Conservation (phyloP, 2,113 vertebrate species). For the Ptyas mucosa region DNA sequence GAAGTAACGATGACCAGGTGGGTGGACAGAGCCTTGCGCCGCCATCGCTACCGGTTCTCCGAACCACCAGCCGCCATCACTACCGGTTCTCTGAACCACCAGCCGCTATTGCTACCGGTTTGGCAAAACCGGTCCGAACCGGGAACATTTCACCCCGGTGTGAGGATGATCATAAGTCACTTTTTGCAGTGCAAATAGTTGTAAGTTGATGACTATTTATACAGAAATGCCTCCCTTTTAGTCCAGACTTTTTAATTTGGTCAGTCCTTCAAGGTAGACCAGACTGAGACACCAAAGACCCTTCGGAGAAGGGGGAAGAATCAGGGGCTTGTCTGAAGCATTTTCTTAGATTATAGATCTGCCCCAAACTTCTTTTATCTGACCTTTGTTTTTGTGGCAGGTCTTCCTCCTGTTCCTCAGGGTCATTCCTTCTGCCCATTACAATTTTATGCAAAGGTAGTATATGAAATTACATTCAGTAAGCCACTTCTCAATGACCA, state of each 20-base stretch:
- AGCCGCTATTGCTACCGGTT: no score
- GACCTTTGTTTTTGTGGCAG: background rate
- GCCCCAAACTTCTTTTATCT: background rate
- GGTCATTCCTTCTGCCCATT: background rate
- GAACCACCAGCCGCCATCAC: no score
- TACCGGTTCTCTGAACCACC: no score
- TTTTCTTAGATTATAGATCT: background rate
- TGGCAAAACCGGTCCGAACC: no score
- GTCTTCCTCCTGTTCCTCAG: background rate
- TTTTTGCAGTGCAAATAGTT: background rate
- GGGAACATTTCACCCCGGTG: no score
- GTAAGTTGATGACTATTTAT: background rate
- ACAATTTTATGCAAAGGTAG: background rate
- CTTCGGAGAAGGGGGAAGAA: background rate
- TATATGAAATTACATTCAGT: background rate
- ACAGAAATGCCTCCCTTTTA: background rate
- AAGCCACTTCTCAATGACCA: background rate
- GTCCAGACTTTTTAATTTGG: background rate
- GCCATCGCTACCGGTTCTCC: no score
- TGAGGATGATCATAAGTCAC: background rate
- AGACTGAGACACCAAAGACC: background rate
- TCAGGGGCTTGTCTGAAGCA: background rate
- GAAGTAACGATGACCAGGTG: no score
- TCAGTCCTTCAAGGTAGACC: background rate
- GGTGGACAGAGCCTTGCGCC: no score